Evolutionary conservation across 2,888 invertebrate genomes (phyloP), one percentile per base, ranked within the genome.

Genomic region (Camptogramma bilineatum): DNA sequence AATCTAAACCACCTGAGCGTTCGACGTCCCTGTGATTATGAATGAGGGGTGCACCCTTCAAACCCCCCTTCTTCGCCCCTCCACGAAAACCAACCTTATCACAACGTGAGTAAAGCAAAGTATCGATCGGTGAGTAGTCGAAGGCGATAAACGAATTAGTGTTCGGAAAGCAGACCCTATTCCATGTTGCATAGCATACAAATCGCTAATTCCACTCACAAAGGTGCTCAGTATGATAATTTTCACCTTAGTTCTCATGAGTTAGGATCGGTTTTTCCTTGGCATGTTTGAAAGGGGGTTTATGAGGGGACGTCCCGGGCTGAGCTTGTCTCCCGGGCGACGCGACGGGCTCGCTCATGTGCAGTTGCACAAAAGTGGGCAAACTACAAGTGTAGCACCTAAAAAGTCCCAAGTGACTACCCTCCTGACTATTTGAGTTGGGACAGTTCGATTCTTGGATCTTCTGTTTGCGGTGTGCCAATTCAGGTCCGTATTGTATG

Each of bases 1-100:
- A 87, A 86, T 85, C 87, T 85, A 83, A 86, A 87, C 88, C 91
- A 91, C 90, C 91, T 91, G 91, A 87, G 90, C 88, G 86, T 88
- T 88, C 88, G 87, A 88, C 88, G 81, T 84, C 82, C 86, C 85
- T 79, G 85, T 85, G 87, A 87, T 90, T 88, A 90, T 89, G 88
- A 91, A 89, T 88, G 85, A 84, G 87, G 82, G 75, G 78, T 74
- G 77, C 77, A 53, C 77, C 80, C 81, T 72, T 71, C 73, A 67
- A 66, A 74, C 73, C 75, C 72, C 74, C 71, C 70, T 63, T 71
- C 62, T 67, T 71, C 74, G 77, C 77, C 71, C 56, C 42, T 24
- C 62, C 5, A 48, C 21, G 24, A 1, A 9, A 34, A 64, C 72
- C 18, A 24, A 42, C 55, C 56, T 42, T 64, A 60, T 16, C 31